Evolutionary conservation across 2,888 invertebrate genomes (phyloP).

Genomic region (Caenorhabditis sinica): DNA sequence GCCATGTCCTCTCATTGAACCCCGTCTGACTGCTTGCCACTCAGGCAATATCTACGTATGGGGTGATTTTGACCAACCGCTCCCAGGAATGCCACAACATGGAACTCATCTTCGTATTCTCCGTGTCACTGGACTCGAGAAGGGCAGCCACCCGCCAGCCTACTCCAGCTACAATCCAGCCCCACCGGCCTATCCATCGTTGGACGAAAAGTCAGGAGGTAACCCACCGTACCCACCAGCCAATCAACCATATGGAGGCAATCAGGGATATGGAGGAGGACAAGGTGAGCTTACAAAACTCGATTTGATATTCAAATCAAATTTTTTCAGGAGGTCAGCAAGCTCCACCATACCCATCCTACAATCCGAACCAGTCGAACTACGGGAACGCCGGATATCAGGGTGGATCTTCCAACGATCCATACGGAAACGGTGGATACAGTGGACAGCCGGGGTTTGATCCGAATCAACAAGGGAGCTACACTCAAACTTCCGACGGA

Average conservation of each 20-base stretch:
- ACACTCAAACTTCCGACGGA: constrained; percentile 55
- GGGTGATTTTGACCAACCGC: constrained; percentile 83
- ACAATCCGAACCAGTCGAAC: constrained; percentile 69
- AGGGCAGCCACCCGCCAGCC: constrained; percentile 67
- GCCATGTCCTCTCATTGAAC: constrained; percentile 83
- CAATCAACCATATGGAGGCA: neutral
- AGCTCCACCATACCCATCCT: constrained; percentile 74
- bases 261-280: constrained; percentile 15
- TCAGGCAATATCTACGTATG: constrained; percentile 82
- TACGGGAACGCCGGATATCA: constrained; percentile 57
- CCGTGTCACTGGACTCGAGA: constrained; percentile 70
- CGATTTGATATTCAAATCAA: neutral
- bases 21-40: constrained; percentile 80
- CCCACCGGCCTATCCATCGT: constrained; percentile 70
- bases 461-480: constrained; percentile 43
- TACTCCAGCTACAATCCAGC: constrained; percentile 61
- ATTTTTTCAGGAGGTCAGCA: constrained; percentile 51
- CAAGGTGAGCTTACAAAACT: constrained; percentile 1
- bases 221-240: constrained; percentile 49
- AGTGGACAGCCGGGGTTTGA: constrained; percentile 32
- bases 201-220: constrained; percentile 45
- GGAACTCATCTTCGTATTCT: constrained; percentile 82
- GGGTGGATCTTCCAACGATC: constrained; percentile 33
- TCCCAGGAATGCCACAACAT: constrained; percentile 82
- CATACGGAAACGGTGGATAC: constrained; percentile 51